phyloP scores from a whole-genome alignment of 2,113 vertebrate genomes.

The Elephantulus edwardii region DNA sequence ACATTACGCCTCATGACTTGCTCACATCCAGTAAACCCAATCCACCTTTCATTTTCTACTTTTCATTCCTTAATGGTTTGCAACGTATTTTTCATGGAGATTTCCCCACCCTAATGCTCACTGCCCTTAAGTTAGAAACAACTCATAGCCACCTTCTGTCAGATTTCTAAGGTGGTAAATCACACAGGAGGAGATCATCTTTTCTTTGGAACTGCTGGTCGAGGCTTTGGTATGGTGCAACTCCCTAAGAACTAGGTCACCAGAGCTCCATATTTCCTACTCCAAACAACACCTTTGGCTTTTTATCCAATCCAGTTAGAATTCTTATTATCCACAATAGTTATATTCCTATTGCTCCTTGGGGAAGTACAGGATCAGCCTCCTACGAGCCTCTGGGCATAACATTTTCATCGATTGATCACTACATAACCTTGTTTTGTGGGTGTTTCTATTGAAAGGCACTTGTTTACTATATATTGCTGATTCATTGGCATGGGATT shows the following conservation, averaged over 20 bases:
- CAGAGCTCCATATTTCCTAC: no score
- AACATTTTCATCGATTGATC: background rate
- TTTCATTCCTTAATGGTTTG: background rate
- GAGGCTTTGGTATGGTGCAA: no score
- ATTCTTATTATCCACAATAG: background rate
- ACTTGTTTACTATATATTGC: background rate
- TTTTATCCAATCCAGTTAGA: background rate
- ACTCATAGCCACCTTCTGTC: no score
- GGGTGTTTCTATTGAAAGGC: background rate
- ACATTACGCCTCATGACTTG: background rate
- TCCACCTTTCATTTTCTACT: background rate
- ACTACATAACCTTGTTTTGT: background rate
- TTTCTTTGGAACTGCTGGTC: no score
- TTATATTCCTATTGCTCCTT: background rate
- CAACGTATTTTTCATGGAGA: background rate
- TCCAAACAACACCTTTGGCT: background rate
- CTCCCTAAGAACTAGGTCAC: no score
- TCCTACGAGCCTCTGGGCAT: background rate
- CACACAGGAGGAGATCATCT: no score
- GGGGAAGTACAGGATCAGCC: background rate
- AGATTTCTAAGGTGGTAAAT: no score
- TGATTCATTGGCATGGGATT: background rate
- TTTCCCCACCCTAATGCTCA: background rate
- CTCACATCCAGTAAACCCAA: background rate
- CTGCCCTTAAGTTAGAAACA: no score